Base-by-base conservation (phyloP, 1,140 invertebrate species). In the Galleria mellonella region DNA sequence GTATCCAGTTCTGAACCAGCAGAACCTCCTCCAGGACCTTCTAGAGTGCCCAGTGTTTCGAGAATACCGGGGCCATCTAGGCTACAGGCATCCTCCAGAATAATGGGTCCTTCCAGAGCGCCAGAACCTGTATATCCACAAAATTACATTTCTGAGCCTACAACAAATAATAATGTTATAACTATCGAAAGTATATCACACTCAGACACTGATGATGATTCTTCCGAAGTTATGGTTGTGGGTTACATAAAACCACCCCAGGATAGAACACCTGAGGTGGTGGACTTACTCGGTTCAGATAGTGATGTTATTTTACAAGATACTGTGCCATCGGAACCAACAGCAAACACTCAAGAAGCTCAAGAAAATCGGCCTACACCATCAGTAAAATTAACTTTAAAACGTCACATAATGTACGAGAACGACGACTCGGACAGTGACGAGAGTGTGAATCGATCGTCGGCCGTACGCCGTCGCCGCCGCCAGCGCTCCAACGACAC, bases 231-330 rank as follows among this genome's bases (percentile, higher is more conserved):
- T 0, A 77, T 87, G 59, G 75, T 87, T 9, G 77, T 86, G 0
- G 83, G 83, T 0, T 86, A 86, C 38, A 83, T 88, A 2, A 89
- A 89, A 47, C 88, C 89, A 7, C 89, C 89, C 4, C 87, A 89
- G 45, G 77, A 88, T 41, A 70, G 89, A 5, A 89, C 89, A 9
- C 89, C 89, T 1, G 88, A 89, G 55, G 74, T 89, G 32, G 88
- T 90, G 1, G 88, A 88, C 41, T 56, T 89, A 17, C 67, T 88
- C 27, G 87, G 87, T 11, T 88, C 87, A 1, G 89, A 90, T 48
- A 89, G 88, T 35, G 89, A 90, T 62, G 88, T 89, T 3, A 79
- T 89, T 1, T 86, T 89, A 31, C 84, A 89, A 31, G 83, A 87
- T n/a, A 59, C 62, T 27, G 37, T 50, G 29, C 52, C 54, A 8